phyloP scores from a whole-genome alignment of 35 echinoderm and acorn worm species.

The Heliocidaris tuberculata region DNA sequence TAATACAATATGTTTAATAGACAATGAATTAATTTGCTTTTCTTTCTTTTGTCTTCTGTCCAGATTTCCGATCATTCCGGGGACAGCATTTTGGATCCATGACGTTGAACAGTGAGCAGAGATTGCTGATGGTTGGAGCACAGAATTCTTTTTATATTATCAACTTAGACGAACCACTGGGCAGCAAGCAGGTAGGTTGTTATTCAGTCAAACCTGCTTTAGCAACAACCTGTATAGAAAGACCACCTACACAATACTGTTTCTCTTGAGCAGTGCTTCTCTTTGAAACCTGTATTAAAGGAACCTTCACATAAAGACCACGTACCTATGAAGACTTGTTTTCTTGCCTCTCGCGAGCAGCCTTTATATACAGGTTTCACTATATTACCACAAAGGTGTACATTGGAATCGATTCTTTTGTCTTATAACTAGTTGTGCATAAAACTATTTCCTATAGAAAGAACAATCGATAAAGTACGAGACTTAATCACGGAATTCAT shows the following conservation, averaged over 20 bases:
- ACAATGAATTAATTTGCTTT: background rate
- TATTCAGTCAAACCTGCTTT: background rate
- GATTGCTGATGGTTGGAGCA: conserved; percentile 47
- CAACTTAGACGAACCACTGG: conserved; percentile 48
- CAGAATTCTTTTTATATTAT: conserved; percentile 57
- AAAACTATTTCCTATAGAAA: too few relatives aligned
- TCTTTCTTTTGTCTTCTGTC: background rate
- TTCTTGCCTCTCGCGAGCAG: too few relatives aligned
- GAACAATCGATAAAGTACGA: background rate
- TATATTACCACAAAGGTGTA: too few relatives aligned
- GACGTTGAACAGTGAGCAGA: conserved; percentile 43
- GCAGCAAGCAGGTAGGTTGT: background rate
- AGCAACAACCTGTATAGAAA: background rate
- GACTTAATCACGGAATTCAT: background rate
- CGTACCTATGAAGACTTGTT: too few relatives aligned
- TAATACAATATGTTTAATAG: background rate
- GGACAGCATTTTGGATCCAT: conserved; percentile 57
- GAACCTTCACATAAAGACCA: too few relatives aligned
- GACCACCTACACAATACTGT: background rate
- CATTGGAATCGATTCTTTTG: too few relatives aligned
- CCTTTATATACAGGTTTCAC: too few relatives aligned
- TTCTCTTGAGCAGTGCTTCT: background rate
- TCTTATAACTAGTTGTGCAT: too few relatives aligned
- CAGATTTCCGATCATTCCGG: conserved; percentile 44
- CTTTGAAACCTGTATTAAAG: background rate